Evolutionary conservation across 2,113 vertebrate genomes (phyloP).

Genomic region (Scophthalmus maximus): DNA sequence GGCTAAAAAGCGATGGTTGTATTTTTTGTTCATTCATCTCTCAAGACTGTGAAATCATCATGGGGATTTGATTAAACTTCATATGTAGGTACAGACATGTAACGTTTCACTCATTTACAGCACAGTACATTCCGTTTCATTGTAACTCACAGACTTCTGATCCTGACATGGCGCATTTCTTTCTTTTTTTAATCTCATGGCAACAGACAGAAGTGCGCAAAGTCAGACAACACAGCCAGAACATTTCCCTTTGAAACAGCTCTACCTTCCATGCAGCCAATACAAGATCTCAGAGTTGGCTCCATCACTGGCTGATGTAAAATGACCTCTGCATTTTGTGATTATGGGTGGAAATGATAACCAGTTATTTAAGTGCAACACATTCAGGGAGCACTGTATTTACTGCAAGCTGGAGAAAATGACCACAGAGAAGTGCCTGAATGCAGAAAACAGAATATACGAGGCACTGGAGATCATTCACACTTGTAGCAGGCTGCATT

Average conservation of each 20-base stretch:
- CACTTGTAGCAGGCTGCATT: conserved; percentile 55
- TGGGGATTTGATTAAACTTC: conserved; percentile 35
- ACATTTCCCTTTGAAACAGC: conserved; percentile 9
- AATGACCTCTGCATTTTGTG: conserved; percentile 13
- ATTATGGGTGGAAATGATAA: conserved; percentile 9
- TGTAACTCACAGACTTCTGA: conserved; percentile 19
- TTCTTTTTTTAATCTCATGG: conserved; percentile 10
- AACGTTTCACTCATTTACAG: conserved; percentile 43
- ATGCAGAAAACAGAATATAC: conserved; percentile 20
- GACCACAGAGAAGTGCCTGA: conserved; percentile 3
- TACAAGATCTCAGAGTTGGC: background rate
- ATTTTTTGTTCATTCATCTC: conserved; percentile 19
- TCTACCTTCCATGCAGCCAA: conserved; percentile 26
- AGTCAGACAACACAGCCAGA: conserved; percentile 13
- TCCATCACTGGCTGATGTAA: conserved; percentile 8
- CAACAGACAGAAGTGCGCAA: conserved; percentile 16
- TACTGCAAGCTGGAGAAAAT: conserved; percentile 44
- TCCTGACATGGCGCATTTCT: background rate
- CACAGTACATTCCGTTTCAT: conserved; percentile 49
- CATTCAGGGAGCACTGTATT: conserved; percentile 33
- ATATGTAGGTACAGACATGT: conserved; percentile 33
- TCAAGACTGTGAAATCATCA: conserved; percentile 25
- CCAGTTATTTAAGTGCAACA: conserved; percentile 48
- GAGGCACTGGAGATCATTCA: conserved; percentile 75
- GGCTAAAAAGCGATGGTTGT: conserved; percentile 31